Conservation (phyloP, 2,888 invertebrate genomes). For the Euphydryas editha region DNA sequence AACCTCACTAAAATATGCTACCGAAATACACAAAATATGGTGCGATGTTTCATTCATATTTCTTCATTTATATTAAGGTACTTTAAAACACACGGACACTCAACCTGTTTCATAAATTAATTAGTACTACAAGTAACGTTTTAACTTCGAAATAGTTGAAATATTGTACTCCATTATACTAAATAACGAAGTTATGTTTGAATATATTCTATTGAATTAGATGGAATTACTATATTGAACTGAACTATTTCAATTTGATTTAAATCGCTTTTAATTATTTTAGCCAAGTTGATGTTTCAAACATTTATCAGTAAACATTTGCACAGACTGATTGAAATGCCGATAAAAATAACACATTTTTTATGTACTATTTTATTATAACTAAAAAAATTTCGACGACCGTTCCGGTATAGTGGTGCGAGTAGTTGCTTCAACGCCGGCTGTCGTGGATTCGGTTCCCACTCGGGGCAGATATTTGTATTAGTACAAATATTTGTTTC, state of each 20-base stretch:
- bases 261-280: neutral
- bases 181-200: neutral
- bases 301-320: neutral
- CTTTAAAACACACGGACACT: slow-evolving; percentile 7
- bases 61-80: slow-evolving; percentile 57
- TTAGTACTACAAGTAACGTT: slow-evolving; percentile 11
- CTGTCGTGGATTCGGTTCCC: no score
- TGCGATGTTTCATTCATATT: slow-evolving; percentile 71
- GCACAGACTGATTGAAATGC: neutral
- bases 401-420: no score
- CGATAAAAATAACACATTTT: neutral
- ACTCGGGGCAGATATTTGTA: no score
- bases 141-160: slow-evolving; percentile 3
- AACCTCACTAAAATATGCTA: slow-evolving; percentile 69
- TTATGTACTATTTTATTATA: neutral
- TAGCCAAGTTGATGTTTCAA: neutral
- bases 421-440: no score
- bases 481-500: no score
- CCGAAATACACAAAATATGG: slow-evolving; percentile 58
- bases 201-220: neutral
- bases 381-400: no score
- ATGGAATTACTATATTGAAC: neutral
- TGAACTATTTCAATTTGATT: neutral
- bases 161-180: slow-evolving; percentile 11
- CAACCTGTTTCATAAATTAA: slow-evolving; percentile 15